Evolutionary conservation across 2,113 vertebrate genomes (phyloP).

Genomic region (Mustelus asterias): DNA sequence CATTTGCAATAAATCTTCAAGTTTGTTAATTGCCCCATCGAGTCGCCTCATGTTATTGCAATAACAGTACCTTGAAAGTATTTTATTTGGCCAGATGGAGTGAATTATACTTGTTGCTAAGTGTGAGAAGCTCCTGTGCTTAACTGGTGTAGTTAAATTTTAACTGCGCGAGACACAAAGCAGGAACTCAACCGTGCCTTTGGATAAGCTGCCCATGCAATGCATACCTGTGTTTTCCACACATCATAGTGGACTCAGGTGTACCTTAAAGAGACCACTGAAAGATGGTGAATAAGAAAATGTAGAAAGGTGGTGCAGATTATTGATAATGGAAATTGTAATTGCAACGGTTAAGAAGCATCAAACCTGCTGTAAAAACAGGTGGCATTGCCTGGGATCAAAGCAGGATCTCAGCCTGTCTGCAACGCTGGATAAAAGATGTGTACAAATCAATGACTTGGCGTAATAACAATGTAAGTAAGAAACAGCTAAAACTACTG

Average conservation of each 20-base stretch:
- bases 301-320: background rate
- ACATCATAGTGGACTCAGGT: background rate
- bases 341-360: background rate
- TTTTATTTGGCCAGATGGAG: background rate
- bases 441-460: conserved; percentile 16
- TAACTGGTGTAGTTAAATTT: background rate
- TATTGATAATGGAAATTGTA: background rate
- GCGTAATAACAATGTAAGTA: conserved; percentile 36
- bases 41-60: no score
- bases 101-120: background rate
- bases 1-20: no score
- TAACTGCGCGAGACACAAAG: background rate
- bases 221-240: background rate
- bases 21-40: no score
- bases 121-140: background rate
- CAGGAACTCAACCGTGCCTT: background rate
- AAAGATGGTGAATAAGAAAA: background rate
- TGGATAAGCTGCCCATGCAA: background rate
- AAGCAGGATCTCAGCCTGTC: conserved; percentile 11
- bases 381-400: background rate
- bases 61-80: background rate
- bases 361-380: background rate
- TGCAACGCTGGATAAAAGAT: conserved; percentile 14
- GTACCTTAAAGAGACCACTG: background rate
- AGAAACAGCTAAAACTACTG: conserved; percentile 37